Conservation (phyloP, 2,797 vertebrate species). For the Odontamblyopus rebecca region DNA sequence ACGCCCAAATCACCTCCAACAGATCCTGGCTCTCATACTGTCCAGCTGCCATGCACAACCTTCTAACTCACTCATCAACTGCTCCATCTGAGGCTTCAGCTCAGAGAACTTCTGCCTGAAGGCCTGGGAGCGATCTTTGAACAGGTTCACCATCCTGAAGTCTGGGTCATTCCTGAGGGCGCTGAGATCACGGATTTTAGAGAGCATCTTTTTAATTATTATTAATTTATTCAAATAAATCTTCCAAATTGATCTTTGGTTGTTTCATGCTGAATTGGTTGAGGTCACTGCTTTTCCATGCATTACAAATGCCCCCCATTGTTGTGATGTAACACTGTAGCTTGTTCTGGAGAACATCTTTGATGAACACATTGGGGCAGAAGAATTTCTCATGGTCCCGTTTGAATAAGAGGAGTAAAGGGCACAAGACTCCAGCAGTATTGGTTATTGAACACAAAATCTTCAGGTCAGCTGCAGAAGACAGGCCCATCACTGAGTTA, state of each 20-base stretch:
- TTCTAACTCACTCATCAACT: constrained; percentile 63
- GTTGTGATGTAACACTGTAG: constrained; percentile 63
- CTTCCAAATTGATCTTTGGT: not conserved
- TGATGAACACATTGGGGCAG: constrained; percentile 58
- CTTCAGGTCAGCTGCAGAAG: not conserved
- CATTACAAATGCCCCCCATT: constrained; percentile 49
- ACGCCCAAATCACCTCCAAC: constrained; percentile 59
- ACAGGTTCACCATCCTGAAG: constrained; percentile 61
- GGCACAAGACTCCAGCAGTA: constrained; percentile 35
- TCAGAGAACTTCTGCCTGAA: constrained; percentile 56
- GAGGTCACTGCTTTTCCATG: constrained; percentile 20
- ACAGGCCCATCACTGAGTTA: not conserved
- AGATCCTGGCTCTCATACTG: constrained; percentile 70
- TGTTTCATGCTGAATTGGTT: not conserved
- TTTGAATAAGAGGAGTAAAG: constrained; percentile 65
- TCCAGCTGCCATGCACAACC: constrained; percentile 62
- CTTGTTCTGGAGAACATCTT: constrained; percentile 58
- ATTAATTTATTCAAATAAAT: not conserved
- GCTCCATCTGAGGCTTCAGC: constrained; percentile 45
- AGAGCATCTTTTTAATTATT: not conserved
- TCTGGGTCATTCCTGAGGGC: constrained; percentile 53
- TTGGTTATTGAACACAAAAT: constrained; percentile 35
- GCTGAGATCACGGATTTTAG: not conserved
- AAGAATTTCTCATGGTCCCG: constrained; percentile 62
- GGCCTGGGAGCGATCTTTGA: constrained; percentile 19